A percentile compares a stretch with the other conserved stretches of the same genome.
These are phyloP conservation scores for Myotis myotis DNA, from an alignment of 2,797 vertebrate species.

Conservation along the genomic window DNA sequence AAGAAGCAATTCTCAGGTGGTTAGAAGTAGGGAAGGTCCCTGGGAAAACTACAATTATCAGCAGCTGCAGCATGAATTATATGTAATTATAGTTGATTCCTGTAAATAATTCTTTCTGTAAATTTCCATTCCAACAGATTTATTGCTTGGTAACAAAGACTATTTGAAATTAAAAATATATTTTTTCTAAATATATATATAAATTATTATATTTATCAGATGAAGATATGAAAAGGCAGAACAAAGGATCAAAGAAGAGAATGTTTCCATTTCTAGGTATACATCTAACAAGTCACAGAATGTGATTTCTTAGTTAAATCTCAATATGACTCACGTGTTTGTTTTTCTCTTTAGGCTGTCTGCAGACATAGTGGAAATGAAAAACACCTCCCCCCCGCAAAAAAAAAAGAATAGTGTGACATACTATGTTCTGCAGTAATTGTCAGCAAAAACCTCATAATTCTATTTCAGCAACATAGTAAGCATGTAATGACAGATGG, in stretches of 20 bases:
- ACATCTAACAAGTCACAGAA: background rate
- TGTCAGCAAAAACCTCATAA: constrained; percentile 79
- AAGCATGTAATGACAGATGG: constrained; percentile 76
- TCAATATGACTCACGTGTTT: background rate
- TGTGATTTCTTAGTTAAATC: constrained; percentile 40
- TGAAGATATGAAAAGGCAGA: background rate
- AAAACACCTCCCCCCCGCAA: background rate
- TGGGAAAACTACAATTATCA: constrained; percentile 85
- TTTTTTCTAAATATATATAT: constrained; percentile 32
- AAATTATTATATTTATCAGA: background rate
- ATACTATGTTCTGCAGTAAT: constrained; percentile 42
- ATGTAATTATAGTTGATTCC: constrained; percentile 95
- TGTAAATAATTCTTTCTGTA: constrained; percentile 96
- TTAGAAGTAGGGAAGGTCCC: constrained; percentile 80
- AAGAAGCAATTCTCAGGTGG: constrained; percentile 81
- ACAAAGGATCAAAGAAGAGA: constrained; percentile 19
- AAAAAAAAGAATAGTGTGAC: constrained; percentile 37
- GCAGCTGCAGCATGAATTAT: constrained; percentile 90
- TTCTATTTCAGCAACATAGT: constrained; percentile 77
- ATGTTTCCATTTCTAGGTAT: background rate
- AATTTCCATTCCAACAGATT: constrained; percentile 90
- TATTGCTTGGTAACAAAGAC: constrained; percentile 84
- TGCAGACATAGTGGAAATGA: constrained; percentile 46
- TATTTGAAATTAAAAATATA: constrained; percentile 78
- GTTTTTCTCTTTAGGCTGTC: background rate